phyloP scores from a whole-genome alignment of 1,140 invertebrate genomes.

The Pollicipes pollicipes region DNA sequence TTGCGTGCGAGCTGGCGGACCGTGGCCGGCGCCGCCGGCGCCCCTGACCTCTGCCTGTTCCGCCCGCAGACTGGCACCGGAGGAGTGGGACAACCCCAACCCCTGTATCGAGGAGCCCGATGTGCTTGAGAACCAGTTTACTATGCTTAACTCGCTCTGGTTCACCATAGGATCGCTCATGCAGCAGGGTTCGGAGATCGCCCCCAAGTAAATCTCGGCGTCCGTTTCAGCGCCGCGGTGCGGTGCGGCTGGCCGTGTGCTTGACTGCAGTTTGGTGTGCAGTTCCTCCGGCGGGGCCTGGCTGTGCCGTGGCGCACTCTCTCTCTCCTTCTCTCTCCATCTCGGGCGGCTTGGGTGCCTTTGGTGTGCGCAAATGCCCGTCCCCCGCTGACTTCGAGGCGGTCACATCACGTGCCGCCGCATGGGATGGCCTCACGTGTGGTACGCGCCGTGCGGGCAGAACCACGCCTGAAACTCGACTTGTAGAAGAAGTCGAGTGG shows the following conservation, averaged over 20 bases:
- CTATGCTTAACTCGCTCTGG: conserved; percentile 82
- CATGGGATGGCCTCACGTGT: no score
- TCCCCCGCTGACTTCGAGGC: neutral
- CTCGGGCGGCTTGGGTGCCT: neutral
- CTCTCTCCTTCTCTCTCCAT: neutral
- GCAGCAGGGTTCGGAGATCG: conserved; percentile 80
- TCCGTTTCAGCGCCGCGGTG: neutral
- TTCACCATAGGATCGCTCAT: conserved; percentile 86
- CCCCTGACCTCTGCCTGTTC: neutral
- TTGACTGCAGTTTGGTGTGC: neutral
- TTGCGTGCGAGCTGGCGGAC: no score
- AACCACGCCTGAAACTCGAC: no score
- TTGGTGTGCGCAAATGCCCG: neutral
- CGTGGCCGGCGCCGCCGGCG: no score
- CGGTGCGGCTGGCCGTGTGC: neutral
- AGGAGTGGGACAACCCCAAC: conserved; percentile 41
- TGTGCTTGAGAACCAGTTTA: conserved; percentile 75
- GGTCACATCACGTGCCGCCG: no score
- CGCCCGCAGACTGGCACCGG: conserved; percentile 21
- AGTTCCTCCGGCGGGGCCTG: no score
- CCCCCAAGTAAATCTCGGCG: conserved; percentile 40
- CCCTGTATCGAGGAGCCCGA: conserved; percentile 59
- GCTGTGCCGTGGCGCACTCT: no score
- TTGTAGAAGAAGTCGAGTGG: no score
- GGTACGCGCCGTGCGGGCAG: no score